phyloP scores from a whole-genome alignment of 1,140 invertebrate genomes.

The Anastrepha ludens region DNA sequence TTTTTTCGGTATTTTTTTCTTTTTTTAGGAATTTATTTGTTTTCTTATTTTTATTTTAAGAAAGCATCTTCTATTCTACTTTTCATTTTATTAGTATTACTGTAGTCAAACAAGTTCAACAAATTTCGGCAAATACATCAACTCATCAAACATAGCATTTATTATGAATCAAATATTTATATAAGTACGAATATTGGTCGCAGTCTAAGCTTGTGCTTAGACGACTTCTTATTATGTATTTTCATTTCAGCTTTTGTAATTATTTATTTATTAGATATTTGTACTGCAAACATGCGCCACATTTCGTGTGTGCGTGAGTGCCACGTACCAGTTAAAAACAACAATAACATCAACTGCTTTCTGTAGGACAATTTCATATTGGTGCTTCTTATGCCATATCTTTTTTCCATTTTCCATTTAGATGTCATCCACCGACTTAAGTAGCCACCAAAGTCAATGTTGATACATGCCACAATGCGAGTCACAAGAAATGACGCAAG shows the following conservation, averaged over 20 bases:
- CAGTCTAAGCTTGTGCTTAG: constrained; percentile 15
- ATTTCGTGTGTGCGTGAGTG: neutral
- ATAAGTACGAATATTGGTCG: neutral
- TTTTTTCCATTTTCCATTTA: neutral
- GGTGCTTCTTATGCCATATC: neutral
- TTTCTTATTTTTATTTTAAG: no score
- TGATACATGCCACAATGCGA: constrained; percentile 9
- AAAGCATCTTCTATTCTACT: no score
- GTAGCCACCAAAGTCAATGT: constrained; percentile 28
- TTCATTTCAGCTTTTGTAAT: neutral
- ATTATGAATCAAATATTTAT: constrained; percentile 38
- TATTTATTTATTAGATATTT: constrained; percentile 36
- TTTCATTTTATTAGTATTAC: no score
- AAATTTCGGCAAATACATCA: neutral
- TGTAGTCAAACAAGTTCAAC: neutral
- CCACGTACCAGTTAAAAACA: neutral
- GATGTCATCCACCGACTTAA: neutral
- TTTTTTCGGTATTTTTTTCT: no score
- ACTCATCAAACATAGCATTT: neutral
- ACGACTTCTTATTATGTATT: neutral
- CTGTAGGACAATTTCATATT: constrained; percentile 1
- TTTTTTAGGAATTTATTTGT: no score
- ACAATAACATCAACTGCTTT: neutral
- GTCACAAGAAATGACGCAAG: neutral
- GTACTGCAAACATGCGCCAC: neutral